Evolutionary conservation across 35 echinoderm and acorn worm species (phyloP), one percentile per base, ranked within the genome.

Genomic region (Lytechinus variegatus): DNA sequence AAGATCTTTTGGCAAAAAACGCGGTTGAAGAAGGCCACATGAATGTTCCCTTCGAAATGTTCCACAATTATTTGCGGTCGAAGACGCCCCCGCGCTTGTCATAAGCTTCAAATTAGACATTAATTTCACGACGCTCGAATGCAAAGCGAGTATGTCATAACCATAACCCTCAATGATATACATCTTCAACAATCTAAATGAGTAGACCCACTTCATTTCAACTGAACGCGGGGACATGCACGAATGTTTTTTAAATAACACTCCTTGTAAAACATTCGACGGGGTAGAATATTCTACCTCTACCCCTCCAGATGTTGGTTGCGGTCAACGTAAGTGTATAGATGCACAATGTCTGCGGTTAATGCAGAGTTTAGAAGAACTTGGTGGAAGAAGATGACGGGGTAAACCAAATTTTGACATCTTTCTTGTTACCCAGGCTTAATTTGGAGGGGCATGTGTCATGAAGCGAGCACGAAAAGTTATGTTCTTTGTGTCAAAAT

Each of bases 401-500:
- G 66, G 66, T 16, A 79, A 79, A 71, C 16, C 66, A n/a, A 7
- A 7, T 79, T 24, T 19, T 79, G 14, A 24, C 66, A 24, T 79
- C 66, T 79, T 79, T 24, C 0, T 79, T 24, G 66, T 79, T 79
- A 3, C n/a, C 66, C 66, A 19, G 14, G 19, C 66, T 21, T 79
- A 79, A 79, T 79, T 79, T 79, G n/a, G 19, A 79, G 14, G 14
- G 66, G 66, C 66, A 79, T 19, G n/a, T 79, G 66, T 79, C 19
- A 6, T n/a, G 0, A n/a, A 79, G 19, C n/a, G 66, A 79, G 66
- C 19, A 79, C 66, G 66, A 24, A 19, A 16, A 79, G 66, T 79
- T 79, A 79, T 79, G 66, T 79, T 79, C 66, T 79, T 79, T 79
- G 66, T 79, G 66, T 79, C 66, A 79, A 79, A 79, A 79, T 79